Base-by-base conservation (phyloP, 1,140 invertebrate genomes). In the Acromyrmex echinatior region DNA sequence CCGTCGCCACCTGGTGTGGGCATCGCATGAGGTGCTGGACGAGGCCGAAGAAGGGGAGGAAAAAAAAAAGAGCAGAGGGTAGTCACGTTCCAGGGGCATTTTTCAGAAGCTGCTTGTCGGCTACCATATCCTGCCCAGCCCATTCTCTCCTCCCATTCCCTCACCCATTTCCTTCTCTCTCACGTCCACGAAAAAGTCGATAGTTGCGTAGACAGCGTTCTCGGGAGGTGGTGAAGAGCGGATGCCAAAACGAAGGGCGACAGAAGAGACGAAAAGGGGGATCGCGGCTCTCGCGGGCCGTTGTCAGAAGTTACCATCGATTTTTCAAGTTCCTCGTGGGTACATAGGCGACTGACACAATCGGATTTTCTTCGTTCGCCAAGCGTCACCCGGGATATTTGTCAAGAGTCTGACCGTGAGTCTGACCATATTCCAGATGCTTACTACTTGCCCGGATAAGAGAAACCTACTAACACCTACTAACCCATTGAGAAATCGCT, bases 41-140 rank as follows among this genome's bases (percentile, higher is more conserved):
- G 81, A 53, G 25, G 66, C 60, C 58, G 35, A 58, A 51, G 35
- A 74, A 79, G 58, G 86, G 49, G 39, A 76, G 66, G 56, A 86
- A 49, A 86, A 86, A 81, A 87, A 28, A 31, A 84, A 60, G 81
- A 62, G 73, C 25, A 16, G 63, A 86, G 87, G 87, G 89, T 88
- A 88, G 90, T 91, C 89, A 91, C 90, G 87, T 82, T 91, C 78
- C 78, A 73, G 86, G 78, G 82, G 84, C 78, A 91, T 91, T 91
- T 91, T 91, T 91, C 87, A 91, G 89, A 62, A 86, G 62, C 77
- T 66, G 86, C 76, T 91, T 88, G 89, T 91, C 73, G 90, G 66
- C 90, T 66, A 88, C 25, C 73, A 68, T 87, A 86, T 88, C 89
- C 88, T 77, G 56, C 31, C 78, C 35, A 16, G 21, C 35, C 63